A percentile compares a stretch with the other conserved stretches of the same genome.
These are phyloP conservation scores for Cydia splendana DNA, from an alignment of 1,140 invertebrate genomes.

Conservation along the genomic window DNA sequence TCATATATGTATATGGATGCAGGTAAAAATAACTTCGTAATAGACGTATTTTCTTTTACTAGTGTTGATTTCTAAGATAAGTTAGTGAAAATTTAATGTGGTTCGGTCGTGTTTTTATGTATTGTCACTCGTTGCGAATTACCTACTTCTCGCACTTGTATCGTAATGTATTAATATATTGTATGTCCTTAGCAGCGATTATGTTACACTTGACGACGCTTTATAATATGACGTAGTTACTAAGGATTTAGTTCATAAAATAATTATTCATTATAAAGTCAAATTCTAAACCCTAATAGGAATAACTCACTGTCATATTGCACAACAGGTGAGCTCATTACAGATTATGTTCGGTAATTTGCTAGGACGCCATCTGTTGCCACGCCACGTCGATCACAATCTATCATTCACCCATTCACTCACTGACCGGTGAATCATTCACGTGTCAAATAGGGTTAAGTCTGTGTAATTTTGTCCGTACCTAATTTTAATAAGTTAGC, in stretches of 20 bases:
- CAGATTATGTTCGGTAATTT: slow-evolving; percentile 62
- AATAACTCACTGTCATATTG: slow-evolving; percentile 42
- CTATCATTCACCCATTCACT: slow-evolving; percentile 41
- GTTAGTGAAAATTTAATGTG: no score
- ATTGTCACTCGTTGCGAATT: no score
- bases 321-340: slow-evolving; percentile 63
- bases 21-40: no score
- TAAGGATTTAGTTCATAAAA: not conserved
- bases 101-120: no score
- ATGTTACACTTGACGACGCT: no score
- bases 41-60: no score
- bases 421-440: slow-evolving; percentile 31
- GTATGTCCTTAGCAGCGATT: no score
- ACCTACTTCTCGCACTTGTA: no score
- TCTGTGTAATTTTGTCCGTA: not conserved
- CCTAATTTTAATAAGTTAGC: slow-evolving; percentile 9
- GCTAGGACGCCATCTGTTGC: slow-evolving; percentile 62
- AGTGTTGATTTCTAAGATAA: no score
- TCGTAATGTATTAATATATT: no score
- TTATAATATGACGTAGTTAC: no score
- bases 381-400: slow-evolving; percentile 52
- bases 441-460: slow-evolving; percentile 11
- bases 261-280: not conserved
- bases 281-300: slow-evolving; percentile 22
- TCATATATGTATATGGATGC: no score